These are phyloP conservation scores for Scaeva pyrastri DNA, from an alignment of 2,888 invertebrate genomes.

Conservation along the genomic window DNA sequence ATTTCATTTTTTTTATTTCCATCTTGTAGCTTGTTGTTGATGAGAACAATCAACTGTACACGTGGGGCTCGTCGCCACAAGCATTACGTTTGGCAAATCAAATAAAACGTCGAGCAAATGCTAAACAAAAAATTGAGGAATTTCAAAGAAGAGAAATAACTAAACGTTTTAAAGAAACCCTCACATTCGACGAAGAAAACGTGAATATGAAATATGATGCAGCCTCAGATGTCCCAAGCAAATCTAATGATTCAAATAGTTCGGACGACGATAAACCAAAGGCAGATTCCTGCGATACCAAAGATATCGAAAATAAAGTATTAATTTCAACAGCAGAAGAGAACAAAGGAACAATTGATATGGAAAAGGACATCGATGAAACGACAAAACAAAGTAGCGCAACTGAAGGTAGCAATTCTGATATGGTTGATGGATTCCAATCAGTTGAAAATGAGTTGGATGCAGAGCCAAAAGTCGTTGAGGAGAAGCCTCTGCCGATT, in stretches of 20 bases:
- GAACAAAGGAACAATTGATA: background rate
- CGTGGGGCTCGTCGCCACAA: slow-evolving; percentile 92
- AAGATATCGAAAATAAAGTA: slow-evolving; percentile 57
- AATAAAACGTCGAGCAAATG: slow-evolving; percentile 86
- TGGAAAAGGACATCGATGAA: slow-evolving; percentile 16
- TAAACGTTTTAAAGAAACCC: slow-evolving; percentile 81
- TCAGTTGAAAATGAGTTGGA: slow-evolving; percentile 18
- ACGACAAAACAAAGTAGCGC: slow-evolving; percentile 5
- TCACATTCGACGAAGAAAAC: slow-evolving; percentile 60
- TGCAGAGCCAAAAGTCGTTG: slow-evolving; percentile 22
- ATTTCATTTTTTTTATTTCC: slow-evolving; percentile 26
- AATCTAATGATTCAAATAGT: slow-evolving; percentile 3
- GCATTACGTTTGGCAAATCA: slow-evolving; percentile 88
- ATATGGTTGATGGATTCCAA: slow-evolving; percentile 40
- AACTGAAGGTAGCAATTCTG: background rate
- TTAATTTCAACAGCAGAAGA: slow-evolving; percentile 25
- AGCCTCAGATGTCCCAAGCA: slow-evolving; percentile 3
- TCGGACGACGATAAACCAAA: slow-evolving; percentile 53
- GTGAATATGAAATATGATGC: slow-evolving; percentile 49
- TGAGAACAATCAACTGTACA: slow-evolving; percentile 87
- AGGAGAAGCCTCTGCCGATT: slow-evolving; percentile 22
- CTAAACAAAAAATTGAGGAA: slow-evolving; percentile 85
- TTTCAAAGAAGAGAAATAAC: slow-evolving; percentile 83
- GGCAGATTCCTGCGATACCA: slow-evolving; percentile 49
- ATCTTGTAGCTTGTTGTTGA: slow-evolving; percentile 87